These are phyloP conservation scores for Morpho achilles DNA, from an alignment of 2,888 invertebrate species.

Conservation along the genomic window DNA sequence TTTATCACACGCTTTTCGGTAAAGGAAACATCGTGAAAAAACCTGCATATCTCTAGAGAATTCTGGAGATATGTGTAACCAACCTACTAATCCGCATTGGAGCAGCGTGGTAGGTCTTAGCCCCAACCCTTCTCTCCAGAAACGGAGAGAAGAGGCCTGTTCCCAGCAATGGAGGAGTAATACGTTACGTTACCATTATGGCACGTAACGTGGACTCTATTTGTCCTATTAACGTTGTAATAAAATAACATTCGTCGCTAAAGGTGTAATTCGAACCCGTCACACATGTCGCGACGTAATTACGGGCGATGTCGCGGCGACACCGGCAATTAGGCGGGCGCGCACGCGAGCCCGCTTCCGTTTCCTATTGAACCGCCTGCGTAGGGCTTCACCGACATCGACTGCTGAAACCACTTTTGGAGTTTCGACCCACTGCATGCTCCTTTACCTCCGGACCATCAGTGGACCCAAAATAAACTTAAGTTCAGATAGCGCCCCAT, in stretches of 20 bases:
- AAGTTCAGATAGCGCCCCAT: too few relatives aligned
- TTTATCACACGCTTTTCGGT: too few relatives aligned
- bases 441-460: neutral
- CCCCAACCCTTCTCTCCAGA: too few relatives aligned
- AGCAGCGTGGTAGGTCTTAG: too few relatives aligned
- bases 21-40: too few relatives aligned
- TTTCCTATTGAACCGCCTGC: constrained; percentile 55
- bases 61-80: too few relatives aligned
- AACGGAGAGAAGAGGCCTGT: too few relatives aligned
- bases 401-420: constrained; percentile 13
- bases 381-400: constrained; percentile 48
- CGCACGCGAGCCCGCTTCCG: constrained; percentile 69
- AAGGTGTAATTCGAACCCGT: constrained; percentile 40
- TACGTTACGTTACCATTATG: neutral
- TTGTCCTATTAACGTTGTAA: constrained; percentile 16
- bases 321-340: constrained; percentile 56
- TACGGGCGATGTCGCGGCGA: constrained; percentile 43
- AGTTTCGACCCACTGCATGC: constrained; percentile 27
- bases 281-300: constrained; percentile 49
- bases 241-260: constrained; percentile 19
- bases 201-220: constrained; percentile 11
- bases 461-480: too few relatives aligned
- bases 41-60: too few relatives aligned
- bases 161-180: too few relatives aligned
- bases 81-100: too few relatives aligned